Evolutionary conservation across 2,797 vertebrate genomes (phyloP), one percentile per base, ranked within the genome.

Genomic region (Euthynnus affinis): DNA sequence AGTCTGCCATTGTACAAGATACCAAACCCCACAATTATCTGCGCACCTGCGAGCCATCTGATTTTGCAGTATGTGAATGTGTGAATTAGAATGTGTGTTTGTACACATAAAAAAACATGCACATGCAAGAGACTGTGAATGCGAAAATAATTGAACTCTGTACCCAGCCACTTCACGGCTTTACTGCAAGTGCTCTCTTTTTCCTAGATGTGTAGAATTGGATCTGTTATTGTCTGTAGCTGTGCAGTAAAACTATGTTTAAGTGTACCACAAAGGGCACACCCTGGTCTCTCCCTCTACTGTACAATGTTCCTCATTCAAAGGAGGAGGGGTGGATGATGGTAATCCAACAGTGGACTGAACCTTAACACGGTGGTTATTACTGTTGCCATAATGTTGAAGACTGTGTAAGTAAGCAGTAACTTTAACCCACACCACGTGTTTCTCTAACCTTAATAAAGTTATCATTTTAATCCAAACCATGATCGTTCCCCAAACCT

Each of bases 1-100:
- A 93, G 76, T 59, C 73, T 58, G 75, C 83, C 71, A 86, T 93
- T 94, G 87, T 92, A 58, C 14, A 48, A 77, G 58, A 83, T 20
- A 70, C 34, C 72, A 65, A 74, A 85, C 61, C 68, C 25, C 25
- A 48, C 66, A 79, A 76, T 91, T 85, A 67, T 68, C 70, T 78
- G 59, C 15, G 51, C 6, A 20, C 18, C 25, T 15, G 60, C 63
- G 57, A 34, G 10, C 17, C 32, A 51, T 12, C 9, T 70, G 22
- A 80, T 77, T 85, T 53, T 60, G 27, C 14, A 18, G 14, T 51
- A 18, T 59, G 42, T 69, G 61, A 76, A 55, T 63, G 48, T 64
- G 40, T 44, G 20, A 78, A 76, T 58, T 20, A 79, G n/a, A 17
- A 27, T 46, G 44, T 17, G 52, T 58, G 10, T 63, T 52, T 59